Evolutionary conservation across 1,140 invertebrate genomes (phyloP), one percentile per base, ranked within the genome.

Genomic region (Pteromalus puparum): DNA sequence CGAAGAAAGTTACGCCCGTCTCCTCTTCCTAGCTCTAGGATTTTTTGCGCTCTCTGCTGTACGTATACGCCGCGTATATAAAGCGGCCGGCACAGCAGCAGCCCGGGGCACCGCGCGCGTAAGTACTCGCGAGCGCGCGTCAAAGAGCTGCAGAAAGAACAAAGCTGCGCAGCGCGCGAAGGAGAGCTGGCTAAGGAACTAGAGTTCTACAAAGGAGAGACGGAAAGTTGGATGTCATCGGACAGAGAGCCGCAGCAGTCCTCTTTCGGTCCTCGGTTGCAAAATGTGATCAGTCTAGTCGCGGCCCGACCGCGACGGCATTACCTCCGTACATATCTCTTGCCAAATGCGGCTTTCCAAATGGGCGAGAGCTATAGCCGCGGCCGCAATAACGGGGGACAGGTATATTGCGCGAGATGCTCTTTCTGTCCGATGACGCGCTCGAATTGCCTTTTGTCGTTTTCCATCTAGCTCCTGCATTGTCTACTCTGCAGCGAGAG

Each of bases 261-360:
- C 15, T 53, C 48, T 79, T 67, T 65, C 61, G 34, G 53, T 18
- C 70, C 48, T 26, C 28, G 34, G 28, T 38, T 30, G 12, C 12
- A 46, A 81, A 84, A 83, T 78, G 78, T 70, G 75, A 83, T 83
- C 82, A 84, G 76, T 12, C 82, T 26, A 79, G 42, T 65, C 46
- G 4, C 68, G 76, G 30, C 30, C 67, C 68, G 76, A 46, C 30
- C 67, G 53, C 53, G 75, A 78, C 74, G 75, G 76, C 75, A 83
- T 83, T 78, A 83, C 67, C 65, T 65, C 73, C 48, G 53, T 21
- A 53, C 18, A 30, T 68, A 83, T 5, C 73, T 78, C 75, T 48
- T 83, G 82, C 76, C 82, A 79, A 83, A 83, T 70, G 46, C 48
- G 67, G 67, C 15, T 70, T 79, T 38, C 82, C 67, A 84, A 84